phyloP scores from a whole-genome alignment of 2,888 invertebrate genomes.

The Phyllotreta striolata region DNA sequence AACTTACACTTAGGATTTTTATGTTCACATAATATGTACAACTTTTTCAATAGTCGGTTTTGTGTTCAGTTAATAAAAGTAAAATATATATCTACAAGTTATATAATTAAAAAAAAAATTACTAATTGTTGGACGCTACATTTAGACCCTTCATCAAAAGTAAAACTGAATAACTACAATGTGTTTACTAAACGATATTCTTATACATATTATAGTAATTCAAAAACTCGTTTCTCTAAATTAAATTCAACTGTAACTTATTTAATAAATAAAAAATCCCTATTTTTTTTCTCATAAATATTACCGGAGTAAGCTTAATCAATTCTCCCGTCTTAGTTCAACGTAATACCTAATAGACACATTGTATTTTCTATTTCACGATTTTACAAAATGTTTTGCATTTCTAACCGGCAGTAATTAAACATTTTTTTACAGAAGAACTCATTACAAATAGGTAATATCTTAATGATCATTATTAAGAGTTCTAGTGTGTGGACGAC shows the following conservation, averaged over 20 bases:
- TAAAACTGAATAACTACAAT: constrained; percentile 19
- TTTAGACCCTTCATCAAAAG: constrained; percentile 30
- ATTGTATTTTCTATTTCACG: constrained; percentile 10
- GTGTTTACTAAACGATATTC: constrained; percentile 17
- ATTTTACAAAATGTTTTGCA: not conserved
- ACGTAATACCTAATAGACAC: constrained; percentile 14
- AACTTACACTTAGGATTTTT: constrained; percentile 42
- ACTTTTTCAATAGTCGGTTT: constrained; percentile 36
- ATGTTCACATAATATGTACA: constrained; percentile 51
- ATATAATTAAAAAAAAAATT: constrained; percentile 43
- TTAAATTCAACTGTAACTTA: not conserved
- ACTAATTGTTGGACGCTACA: constrained; percentile 50
- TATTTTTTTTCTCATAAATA: constrained; percentile 9
- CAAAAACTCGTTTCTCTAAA: constrained; percentile 7
- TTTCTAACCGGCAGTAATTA: too few species aligned
- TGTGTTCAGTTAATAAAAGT: constrained; percentile 44
- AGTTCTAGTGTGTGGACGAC: too few species aligned
- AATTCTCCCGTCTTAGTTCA: constrained; percentile 6
- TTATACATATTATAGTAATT: constrained; percentile 1
- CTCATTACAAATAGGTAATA: too few species aligned
- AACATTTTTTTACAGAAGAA: not conserved
- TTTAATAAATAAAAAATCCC: constrained; percentile 6
- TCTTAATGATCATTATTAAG: too few species aligned
- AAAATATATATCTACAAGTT: constrained; percentile 45
- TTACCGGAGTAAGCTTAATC: not conserved